Percentiles rank a stretch among this genome's conserved stretches.
These are phyloP conservation scores for Synodontis membranacea DNA, from an alignment of 2,113 vertebrate genomes.

Conservation along the genomic window DNA sequence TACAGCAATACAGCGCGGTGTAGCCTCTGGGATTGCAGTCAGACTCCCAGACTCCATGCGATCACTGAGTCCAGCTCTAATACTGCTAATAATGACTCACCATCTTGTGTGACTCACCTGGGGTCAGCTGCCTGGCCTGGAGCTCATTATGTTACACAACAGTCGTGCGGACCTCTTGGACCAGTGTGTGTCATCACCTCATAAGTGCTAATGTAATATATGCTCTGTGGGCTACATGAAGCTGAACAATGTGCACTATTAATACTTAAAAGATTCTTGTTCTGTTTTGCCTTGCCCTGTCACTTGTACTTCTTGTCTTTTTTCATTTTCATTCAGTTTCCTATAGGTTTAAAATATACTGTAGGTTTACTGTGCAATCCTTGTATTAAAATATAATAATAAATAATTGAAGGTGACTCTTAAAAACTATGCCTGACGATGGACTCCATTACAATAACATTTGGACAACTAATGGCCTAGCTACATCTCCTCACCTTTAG, in stretches of 20 bases:
- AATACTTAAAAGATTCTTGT: neutral
- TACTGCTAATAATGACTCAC: conserved; percentile 40
- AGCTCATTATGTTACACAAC: conserved; percentile 43
- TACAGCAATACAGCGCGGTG: conserved; percentile 33
- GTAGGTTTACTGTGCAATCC: neutral
- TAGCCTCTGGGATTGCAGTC: conserved; percentile 16
- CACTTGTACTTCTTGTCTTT: neutral
- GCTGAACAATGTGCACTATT: neutral
- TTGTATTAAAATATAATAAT: too few species aligned
- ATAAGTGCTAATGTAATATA: conserved; percentile 1
- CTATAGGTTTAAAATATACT: too few species aligned
- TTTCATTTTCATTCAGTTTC: neutral
- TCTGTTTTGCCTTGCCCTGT: neutral
- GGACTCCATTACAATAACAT: neutral
- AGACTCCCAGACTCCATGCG: conserved; percentile 12
- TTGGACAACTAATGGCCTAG: neutral
- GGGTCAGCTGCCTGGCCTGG: conserved; percentile 35
- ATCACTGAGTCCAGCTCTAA: conserved; percentile 15
- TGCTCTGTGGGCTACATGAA: neutral
- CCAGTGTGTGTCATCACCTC: neutral
- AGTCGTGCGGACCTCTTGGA: conserved; percentile 1
- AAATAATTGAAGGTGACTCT: neutral
- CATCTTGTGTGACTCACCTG: conserved; percentile 32
- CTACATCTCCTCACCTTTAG: neutral
- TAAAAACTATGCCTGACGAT: neutral